A percentile compares a stretch with the other conserved stretches of the same genome.
Conservation (phyloP, 2,797 vertebrate species). For the Gymnoscopelus braueri region DNA sequence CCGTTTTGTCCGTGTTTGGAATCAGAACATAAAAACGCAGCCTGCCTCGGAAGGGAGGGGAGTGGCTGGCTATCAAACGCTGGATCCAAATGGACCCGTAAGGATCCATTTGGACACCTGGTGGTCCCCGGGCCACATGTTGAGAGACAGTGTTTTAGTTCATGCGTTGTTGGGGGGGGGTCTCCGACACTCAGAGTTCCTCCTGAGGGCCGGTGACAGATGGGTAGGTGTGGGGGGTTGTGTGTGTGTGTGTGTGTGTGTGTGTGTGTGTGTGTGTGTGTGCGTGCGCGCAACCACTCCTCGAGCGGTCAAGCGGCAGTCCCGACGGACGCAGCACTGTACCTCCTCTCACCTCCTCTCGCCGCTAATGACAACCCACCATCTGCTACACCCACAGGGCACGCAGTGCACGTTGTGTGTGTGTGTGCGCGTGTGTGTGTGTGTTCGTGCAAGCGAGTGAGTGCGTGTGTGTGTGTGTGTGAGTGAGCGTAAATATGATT, state of each 20-base stretch:
- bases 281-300: slow-evolving; percentile 68
- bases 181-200: slow-evolving; percentile 5
- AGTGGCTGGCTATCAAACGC: too few species aligned
- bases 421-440: background rate
- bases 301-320: too few species aligned
- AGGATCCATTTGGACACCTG: too few species aligned
- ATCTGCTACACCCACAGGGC: slow-evolving; percentile 68
- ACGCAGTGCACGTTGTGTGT: slow-evolving; percentile 9
- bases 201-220: slow-evolving; percentile 55
- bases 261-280: slow-evolving; percentile 68
- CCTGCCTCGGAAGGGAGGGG: too few species aligned
- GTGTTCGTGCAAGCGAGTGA: slow-evolving; percentile 6
- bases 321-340: too few species aligned
- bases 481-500: slow-evolving; percentile 25
- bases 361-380: slow-evolving; percentile 70
- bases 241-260: slow-evolving; percentile 8
- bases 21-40: too few species aligned
- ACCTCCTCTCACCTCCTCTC: slow-evolving; percentile 20
- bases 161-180: background rate
- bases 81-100: too few species aligned
- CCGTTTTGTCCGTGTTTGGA: background rate
- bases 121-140: too few species aligned
- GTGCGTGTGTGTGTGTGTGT: slow-evolving; percentile 10
- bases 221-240: slow-evolving; percentile 23
- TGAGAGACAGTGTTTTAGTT: too few species aligned